Base-by-base conservation (phyloP, 2,888 invertebrate genomes). In the Melanotus villosus region DNA sequence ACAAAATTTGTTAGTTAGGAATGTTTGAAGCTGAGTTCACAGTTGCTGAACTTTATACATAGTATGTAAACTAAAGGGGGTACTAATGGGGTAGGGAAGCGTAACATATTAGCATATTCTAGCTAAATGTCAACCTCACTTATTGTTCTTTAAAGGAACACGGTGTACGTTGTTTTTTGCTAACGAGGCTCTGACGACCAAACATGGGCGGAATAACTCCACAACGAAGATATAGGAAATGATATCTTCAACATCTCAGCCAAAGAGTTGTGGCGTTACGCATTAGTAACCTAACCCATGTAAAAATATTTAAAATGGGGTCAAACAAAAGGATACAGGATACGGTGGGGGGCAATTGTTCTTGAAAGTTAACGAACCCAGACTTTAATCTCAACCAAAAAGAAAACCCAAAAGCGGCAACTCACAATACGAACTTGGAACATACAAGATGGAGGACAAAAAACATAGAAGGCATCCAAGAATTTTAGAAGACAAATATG, bases 371-470 rank as follows among this genome's bases (percentile, higher is more conserved):
- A 18, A 18, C 10, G 5, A 50, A 23, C 19, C 50, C 50, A 50
- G 26, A 12, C n/a, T 9, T 50, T 2, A 50, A 50, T 18, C 19
- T 23, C 12, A 50, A 50, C 16, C 26, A 23, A n/a, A 14, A 50
- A 21, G 26, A 50, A n/a, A 50, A 50, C 12, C 9, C 5, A 50
- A 50, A 50, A 50, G 21, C 21, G 50, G 7, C 3, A 18, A 21
- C 6, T 21, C 26, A 50, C 2, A 19, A 18, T 18, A 2, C 9
- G 18, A 4, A 50, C 10, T 23, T 26, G 6, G 26, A 45, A 50
- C 23, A 50, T 50, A 10, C 50, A 50, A 14, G 50, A 23, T 21
- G 50, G 23, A 50, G 16, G 21, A 50, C 19, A 12, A 50, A 50
- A 23, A 23, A 50, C 50, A 23, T 9, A 50, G 50, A 45, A 19